Evolutionary conservation across 2,113 vertebrate species (phyloP).

Genomic region (Rhinogobius similis): DNA sequence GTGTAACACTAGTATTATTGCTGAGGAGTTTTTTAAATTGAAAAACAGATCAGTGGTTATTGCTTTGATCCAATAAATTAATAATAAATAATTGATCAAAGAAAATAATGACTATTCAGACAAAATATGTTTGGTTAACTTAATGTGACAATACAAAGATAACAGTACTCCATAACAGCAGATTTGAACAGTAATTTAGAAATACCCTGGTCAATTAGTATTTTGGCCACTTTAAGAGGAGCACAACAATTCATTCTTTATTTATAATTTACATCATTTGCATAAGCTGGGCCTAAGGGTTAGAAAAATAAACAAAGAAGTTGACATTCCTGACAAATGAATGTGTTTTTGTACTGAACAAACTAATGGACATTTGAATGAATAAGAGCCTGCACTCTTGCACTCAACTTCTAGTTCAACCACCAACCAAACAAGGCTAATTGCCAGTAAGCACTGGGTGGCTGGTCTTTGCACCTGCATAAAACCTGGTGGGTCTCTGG

Average conservation of each 20-base stretch:
- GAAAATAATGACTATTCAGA: not conserved
- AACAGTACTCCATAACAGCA: not conserved
- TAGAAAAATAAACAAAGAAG: slow-evolving; percentile 19
- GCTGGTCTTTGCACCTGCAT: slow-evolving; percentile 63
- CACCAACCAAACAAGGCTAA: slow-evolving; percentile 59
- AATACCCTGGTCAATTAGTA: not conserved
- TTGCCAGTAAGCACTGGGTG: slow-evolving; percentile 60
- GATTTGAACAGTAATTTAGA: not conserved
- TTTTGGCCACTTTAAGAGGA: no score
- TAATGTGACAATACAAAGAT: not conserved
- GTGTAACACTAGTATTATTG: not conserved
- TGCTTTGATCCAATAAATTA: not conserved
- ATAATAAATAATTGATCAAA: no score
- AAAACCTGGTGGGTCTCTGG: slow-evolving; percentile 57
- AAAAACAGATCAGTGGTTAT: not conserved
- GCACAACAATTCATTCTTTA: not conserved
- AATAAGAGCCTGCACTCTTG: slow-evolving; percentile 24
- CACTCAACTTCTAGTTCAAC: slow-evolving; percentile 32
- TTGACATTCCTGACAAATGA: not conserved
- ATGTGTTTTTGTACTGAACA: not conserved
- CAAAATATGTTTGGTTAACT: not conserved
- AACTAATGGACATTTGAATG: slow-evolving; percentile 19
- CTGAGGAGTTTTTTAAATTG: no score
- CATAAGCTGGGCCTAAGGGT: slow-evolving; percentile 19
- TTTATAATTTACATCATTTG: not conserved